Base-by-base conservation (phyloP, 2,797 vertebrate genomes). In the Mus spretus region DNA sequence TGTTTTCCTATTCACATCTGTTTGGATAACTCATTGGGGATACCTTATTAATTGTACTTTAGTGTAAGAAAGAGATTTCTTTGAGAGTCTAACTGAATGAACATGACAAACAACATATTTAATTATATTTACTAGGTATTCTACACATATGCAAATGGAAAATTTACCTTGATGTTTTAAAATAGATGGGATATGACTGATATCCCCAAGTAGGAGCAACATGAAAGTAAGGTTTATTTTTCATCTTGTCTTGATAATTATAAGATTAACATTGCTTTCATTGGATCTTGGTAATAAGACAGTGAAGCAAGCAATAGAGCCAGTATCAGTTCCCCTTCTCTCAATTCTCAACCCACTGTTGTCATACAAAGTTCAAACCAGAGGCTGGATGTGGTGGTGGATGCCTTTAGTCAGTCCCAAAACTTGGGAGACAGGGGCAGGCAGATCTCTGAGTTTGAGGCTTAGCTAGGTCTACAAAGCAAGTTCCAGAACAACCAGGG, bases 201-300 rank as follows among this genome's bases (percentile, higher is more conserved):
- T 90, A 93, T 90, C 13, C 93, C 70, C 87, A 96, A 94, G 31
- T 50, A 67, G n/a, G 72, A 91, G 84, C 94, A 95, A 96, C 6
- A 72, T 74, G 57, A 90, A 90, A 92, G 34, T 37, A 90, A 90
- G 44, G 28, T 63, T 17, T 14, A 13, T 84, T 84, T 65, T 40
- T 40, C 65, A 67, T 40, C 20, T 77, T 77, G 28, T 77, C 26
- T 82, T 93, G 93, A 63, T 94, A 96, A 94, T 61, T 83, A 84
- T 81, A 47, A 26, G 55, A 91, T 74, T 44, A 95, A 82, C 31
- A 86, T 81, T 3, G 77, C n/a, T 94, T 91, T 94, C 82, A 92
- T 75, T 95, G 94, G 81, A 77, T 95, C 12, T 83, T 96, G 75
- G 61, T 57, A 94, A 65, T n/a, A 20, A 97, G 59, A 72, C 34